These are phyloP conservation scores for Geothlypis trichas DNA, from an alignment of 2,113 vertebrate genomes.

Conservation along the genomic window DNA sequence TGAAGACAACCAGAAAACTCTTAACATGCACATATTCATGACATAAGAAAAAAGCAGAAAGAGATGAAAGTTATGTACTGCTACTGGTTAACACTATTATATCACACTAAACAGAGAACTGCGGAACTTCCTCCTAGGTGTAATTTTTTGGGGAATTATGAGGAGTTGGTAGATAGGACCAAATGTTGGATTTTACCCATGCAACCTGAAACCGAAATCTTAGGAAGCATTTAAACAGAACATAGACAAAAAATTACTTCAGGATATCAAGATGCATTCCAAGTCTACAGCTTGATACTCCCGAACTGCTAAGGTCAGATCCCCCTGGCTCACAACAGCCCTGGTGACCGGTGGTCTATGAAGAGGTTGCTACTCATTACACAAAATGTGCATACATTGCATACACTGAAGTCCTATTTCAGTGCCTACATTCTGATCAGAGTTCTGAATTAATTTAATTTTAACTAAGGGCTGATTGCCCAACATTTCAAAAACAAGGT, in stretches of 20 bases:
- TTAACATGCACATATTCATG: background rate
- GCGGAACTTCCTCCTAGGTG: accelerated
- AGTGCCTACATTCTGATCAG: background rate
- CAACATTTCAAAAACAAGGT: background rate
- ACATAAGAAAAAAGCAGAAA: background rate
- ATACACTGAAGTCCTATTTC: background rate
- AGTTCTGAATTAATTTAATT: background rate
- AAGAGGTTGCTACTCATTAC: background rate
- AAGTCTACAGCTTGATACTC: background rate
- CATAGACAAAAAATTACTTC: background rate
- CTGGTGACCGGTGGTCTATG: background rate
- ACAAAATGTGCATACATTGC: background rate
- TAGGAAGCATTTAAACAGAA: background rate
- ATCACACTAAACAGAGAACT: background rate
- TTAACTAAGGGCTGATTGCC: background rate
- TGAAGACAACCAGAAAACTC: background rate
- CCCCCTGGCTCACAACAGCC: background rate
- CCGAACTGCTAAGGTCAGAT: background rate
- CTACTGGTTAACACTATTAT: background rate
- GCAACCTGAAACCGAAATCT: background rate
- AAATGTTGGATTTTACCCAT: background rate
- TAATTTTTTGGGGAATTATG: background rate
- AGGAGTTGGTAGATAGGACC: background rate
- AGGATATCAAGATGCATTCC: background rate
- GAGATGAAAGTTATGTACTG: background rate